Evolutionary conservation across 2,888 invertebrate genomes (phyloP), one percentile per base, ranked within the genome.

Genomic region (Caenorhabditis sp.): DNA sequence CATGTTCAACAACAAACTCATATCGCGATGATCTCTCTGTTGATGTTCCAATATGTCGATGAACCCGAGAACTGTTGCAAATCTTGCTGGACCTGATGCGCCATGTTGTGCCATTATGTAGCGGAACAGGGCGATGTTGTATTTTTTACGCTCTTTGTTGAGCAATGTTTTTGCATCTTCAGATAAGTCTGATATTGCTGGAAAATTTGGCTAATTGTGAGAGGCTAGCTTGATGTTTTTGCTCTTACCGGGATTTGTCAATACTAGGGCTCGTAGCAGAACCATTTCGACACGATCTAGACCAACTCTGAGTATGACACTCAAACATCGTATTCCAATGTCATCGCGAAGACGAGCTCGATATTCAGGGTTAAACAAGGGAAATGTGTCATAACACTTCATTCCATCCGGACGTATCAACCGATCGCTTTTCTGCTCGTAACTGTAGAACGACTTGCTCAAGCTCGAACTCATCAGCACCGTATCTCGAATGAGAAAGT

Each of bases 21-120:
- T 6, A 31, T 31, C 31, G 4, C 31, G 31, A 31, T 31, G 70
- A 55, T 70, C 70, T 31, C 66, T 70, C 21, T 70, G 70, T 14
- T 70, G 70, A 14, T 58, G 23, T 19, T 70, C 66, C 54, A 70
- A 23, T 2, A 70, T 51, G 37, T 70, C 70, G 17, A 70, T 66
- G 0, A 70, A 24, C n/a, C 58, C 65, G 24, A 70, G 19, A 10
- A 70, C 37, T 3, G 62, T 37, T 17, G 62, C 70, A 19, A 70
- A 65, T 37, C 70, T 14, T 4, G 62, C 70, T 2, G 70, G 62
- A 6, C 70, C 70, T 0, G 36, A 62, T 12, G 27, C 21, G 12
- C 70, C 70, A 19, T 62, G 54, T 8, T 62, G 57, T 0, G 66
- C 66, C 62, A 66, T 62, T n/a, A 51, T 27, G 26, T 62, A 66